Conservation (phyloP, 1,140 invertebrate species). For the Archegozetes longisetosus region DNA sequence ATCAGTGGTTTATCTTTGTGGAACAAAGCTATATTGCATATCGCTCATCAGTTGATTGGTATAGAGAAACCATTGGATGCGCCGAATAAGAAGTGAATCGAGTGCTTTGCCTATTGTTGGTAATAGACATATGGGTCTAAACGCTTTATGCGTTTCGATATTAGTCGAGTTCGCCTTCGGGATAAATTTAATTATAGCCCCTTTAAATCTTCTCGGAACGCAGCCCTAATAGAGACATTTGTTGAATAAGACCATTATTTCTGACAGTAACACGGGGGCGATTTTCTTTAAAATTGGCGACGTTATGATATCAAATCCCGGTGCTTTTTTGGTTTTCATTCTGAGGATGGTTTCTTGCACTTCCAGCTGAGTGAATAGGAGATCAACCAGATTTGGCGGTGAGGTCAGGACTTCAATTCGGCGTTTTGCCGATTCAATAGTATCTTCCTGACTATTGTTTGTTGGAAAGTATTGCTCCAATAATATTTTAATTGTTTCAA, state of each 20-base stretch:
- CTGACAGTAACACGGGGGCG: too few relatives aligned
- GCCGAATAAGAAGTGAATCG: neutral
- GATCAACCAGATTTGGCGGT: neutral
- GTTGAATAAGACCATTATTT: neutral
- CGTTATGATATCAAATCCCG: neutral
- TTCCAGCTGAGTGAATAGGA: neutral
- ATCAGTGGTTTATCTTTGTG: neutral
- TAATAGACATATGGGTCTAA: neutral
- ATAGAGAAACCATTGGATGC: neutral
- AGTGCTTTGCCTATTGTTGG: neutral
- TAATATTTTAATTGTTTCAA: neutral
- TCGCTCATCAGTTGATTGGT: neutral
- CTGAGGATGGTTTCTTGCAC: neutral
- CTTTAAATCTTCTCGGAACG: neutral
- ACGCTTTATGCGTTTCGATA: neutral
- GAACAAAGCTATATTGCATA: neutral
- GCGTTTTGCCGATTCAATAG: neutral
- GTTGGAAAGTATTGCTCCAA: neutral
- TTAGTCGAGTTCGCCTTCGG: neutral
- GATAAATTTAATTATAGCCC: neutral
- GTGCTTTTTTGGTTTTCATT: neutral
- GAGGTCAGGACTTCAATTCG: neutral
- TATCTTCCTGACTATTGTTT: neutral
- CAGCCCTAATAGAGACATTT: neutral
- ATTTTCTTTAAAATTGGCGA: neutral